A percentile compares a stretch with the other conserved stretches of the same genome.
These are phyloP conservation scores for Operophtera brumata DNA, from an alignment of 2,888 invertebrate genomes.

Conservation along the genomic window DNA sequence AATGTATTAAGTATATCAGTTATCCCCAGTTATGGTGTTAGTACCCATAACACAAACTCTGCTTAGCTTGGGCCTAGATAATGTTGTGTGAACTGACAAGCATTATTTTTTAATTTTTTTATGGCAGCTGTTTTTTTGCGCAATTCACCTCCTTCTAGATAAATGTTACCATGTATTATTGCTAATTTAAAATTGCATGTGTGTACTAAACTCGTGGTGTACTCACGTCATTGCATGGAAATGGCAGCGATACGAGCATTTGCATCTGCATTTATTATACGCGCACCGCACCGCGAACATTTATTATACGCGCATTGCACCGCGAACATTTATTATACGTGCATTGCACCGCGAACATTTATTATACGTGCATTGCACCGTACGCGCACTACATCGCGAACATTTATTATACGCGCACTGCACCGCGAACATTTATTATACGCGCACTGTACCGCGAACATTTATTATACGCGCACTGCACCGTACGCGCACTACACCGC, in stretches of 20 bases:
- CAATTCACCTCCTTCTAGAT: too few relatives aligned
- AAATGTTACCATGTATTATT: too few relatives aligned
- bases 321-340: slow-evolving; percentile 5
- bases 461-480: slow-evolving; percentile 7
- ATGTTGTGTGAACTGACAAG: too few relatives aligned
- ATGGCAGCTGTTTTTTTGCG: too few relatives aligned
- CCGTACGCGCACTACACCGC: background rate
- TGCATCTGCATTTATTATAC: slow-evolving; percentile 8
- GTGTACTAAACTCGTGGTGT: too few relatives aligned
- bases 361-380: slow-evolving; percentile 6
- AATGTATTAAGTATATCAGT: too few relatives aligned
- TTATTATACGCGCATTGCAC: slow-evolving; percentile 7
- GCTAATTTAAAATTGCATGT: too few relatives aligned
- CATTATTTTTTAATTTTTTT: too few relatives aligned
- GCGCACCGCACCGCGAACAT: slow-evolving; percentile 7
- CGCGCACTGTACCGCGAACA: slow-evolving; percentile 5
- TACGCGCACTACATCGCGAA: too few relatives aligned
- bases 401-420: slow-evolving; percentile 6
- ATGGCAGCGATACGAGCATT: slow-evolving; percentile 4
- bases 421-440: slow-evolving; percentile 7
- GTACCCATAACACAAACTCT: too few relatives aligned
- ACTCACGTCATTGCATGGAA: slow-evolving; percentile 2
- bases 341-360: slow-evolving; percentile 6
- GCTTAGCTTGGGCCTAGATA: too few relatives aligned
- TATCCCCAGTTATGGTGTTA: too few relatives aligned